phyloP scores from a whole-genome alignment of 2,797 vertebrate species.

The Bucorvus abyssinicus region DNA sequence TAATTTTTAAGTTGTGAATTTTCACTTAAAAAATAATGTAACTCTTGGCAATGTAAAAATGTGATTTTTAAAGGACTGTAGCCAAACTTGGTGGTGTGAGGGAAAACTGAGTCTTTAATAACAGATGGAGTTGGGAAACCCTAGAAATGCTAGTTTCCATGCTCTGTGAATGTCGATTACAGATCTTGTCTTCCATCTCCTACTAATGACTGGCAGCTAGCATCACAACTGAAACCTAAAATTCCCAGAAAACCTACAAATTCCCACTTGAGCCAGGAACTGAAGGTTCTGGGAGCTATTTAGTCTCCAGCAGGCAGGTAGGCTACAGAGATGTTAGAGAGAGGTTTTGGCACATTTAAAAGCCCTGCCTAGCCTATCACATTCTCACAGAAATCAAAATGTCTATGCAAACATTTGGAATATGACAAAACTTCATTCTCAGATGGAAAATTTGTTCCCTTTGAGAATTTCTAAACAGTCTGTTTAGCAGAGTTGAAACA shows the following conservation, averaged over 20 bases:
- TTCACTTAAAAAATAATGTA: background rate
- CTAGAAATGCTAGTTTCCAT: background rate
- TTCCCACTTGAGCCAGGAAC: background rate
- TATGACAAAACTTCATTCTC: background rate
- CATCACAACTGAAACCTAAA: background rate
- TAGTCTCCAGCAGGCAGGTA: background rate
- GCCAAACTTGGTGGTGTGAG: background rate
- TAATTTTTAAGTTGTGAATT: background rate
- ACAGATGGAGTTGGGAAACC: background rate
- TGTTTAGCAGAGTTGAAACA: background rate
- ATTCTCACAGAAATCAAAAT: background rate
- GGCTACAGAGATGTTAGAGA: background rate
- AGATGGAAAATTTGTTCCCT: slow-evolving; percentile 2
- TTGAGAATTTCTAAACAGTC: background rate
- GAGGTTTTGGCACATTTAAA: background rate
- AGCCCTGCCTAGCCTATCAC: background rate
- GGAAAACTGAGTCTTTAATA: background rate
- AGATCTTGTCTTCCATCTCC: background rate
- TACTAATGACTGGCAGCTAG: background rate
- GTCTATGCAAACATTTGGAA: background rate
- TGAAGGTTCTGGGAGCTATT: background rate
- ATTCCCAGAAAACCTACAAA: background rate
- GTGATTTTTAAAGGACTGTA: background rate
- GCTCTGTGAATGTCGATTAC: background rate
- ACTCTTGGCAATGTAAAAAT: background rate